A percentile compares a stretch with the other conserved stretches of the same genome.
Conservation (phyloP, 1,140 invertebrate genomes). For the Diorhabda carinulata region DNA sequence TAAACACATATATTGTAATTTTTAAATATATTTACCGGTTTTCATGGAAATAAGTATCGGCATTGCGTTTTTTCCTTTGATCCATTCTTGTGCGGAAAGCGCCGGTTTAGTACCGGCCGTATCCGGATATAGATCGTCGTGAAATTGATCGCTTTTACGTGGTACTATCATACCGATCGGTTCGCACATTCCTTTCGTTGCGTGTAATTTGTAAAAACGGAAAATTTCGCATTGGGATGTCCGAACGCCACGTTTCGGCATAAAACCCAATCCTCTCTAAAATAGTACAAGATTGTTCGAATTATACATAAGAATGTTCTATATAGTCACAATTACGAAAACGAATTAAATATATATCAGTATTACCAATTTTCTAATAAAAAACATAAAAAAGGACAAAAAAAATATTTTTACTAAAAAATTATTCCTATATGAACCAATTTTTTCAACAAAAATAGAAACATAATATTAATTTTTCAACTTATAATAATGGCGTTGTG, state of each 20-base stretch:
- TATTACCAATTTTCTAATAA: too few relatives aligned
- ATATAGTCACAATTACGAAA: neutral
- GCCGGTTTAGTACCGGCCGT: constrained; percentile 79
- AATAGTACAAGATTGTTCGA: constrained; percentile 43
- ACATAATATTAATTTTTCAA: too few relatives aligned
- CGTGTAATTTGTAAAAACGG: constrained; percentile 90
- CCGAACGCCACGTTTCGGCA: constrained; percentile 91
- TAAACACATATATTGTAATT: too few relatives aligned
- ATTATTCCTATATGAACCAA: too few relatives aligned
- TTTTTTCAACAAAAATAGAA: too few relatives aligned
- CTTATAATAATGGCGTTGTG: too few relatives aligned
- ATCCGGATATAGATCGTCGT: constrained; percentile 90
- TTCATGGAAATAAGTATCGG: constrained; percentile 82
- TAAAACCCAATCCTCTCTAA: constrained; percentile 81
- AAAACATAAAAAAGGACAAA: too few relatives aligned
- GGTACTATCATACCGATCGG: constrained; percentile 94
- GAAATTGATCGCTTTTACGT: constrained; percentile 64
- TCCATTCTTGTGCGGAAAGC: constrained; percentile 83
- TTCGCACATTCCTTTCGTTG: constrained; percentile 80
- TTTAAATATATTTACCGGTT: constrained; percentile 55
- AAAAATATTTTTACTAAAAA: too few relatives aligned
- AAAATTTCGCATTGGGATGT: constrained; percentile 79
- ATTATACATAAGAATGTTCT: neutral
- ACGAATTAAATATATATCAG: too few relatives aligned
- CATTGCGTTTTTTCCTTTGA: constrained; percentile 74